Evolutionary conservation across 2,888 invertebrate genomes (phyloP), one percentile per base, ranked within the genome.

Genomic region (Piscicola geometra): DNA sequence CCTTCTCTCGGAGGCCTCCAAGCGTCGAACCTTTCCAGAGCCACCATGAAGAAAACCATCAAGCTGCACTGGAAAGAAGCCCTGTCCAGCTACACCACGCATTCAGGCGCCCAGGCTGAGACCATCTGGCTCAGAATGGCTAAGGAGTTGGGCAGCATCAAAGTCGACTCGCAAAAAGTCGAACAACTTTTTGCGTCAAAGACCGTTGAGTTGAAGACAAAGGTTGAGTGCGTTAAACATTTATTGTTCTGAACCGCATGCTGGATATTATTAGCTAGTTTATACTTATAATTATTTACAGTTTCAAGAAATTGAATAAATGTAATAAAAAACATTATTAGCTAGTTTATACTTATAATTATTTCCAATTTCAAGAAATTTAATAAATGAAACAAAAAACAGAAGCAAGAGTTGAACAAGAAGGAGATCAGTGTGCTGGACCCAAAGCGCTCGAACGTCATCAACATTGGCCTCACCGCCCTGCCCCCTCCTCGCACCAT

Each of bases 381-480:
- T 64, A 50, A 30, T 28, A 33, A 3, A 56, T 28, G 9, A 41
- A 3, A 47, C n/a, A 41, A 3, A 41, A 35, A 5, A 33, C 74
- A 80, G 80, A 79, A 79, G 68, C 76, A 76, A 79, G 82, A 82
- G 77, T 80, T 79, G 78, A 78, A 82, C 79, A 93, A 91, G 86
- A 93, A 93, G 84, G 93, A 94, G 86, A 90, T 95, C 78, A 92
- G 96, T 76, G 96, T 99, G 60, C 87, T 99, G 86, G 95, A 96
- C 86, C 92, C 95, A 68, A 99, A 98, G 85, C 89, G 99, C 79
- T 99, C 99, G 9, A 99, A 99, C 86, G 97, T 96, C 64, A 99
- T 99, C 81, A 99, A 99, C 85, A 99, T 99, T 82, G 97, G 97
- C 25, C 93, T 99, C 91, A 99, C 98, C 32, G 98, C 97, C 85